Base-by-base conservation (phyloP, 2,888 invertebrate species). In the Cistogaster globosa region DNA sequence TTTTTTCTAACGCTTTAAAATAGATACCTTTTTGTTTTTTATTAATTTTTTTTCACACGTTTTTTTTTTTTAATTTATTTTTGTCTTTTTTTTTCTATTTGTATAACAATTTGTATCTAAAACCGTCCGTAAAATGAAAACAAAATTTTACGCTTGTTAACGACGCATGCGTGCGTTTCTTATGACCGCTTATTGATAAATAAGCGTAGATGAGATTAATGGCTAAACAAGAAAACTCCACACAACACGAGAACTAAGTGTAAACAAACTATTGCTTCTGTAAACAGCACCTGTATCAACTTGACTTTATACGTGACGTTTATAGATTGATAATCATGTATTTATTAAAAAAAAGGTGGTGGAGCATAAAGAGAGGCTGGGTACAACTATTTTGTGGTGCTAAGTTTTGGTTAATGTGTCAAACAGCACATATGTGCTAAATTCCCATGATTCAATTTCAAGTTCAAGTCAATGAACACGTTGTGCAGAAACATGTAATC, bases 151-250 rank as follows among this genome's bases (percentile, higher is more conserved):
- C 42, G 76, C 57, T 71, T 71, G 18, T 55, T 78, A 71, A 69
- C 69, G 22, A 69, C 75, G 78, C 77, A 74, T 75, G 82, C 85
- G 85, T 85, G 78, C 68, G 78, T 78, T 65, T 82, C 57, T 60
- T 65, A n/a, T 53, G 82, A 32, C 78, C 22, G 58, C 69, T 60
- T 36, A 65, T 69, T 65, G 55, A 55, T 74, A 78, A 85, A 82
- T 85, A 55, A 84, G 38, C 55, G 20, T 26, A 53, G 63, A 69
- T 72, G 63, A 75, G 63, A 82, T 78, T 63, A 38, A 42, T 78
- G 60, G 12, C 55, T 63, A 53, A 75, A 60, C 58, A 78, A 38
- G 68, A 74, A 80, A 68, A 42, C 77, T 55, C 57, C 22, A 14
- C 42, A 20, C 36, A 62, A 22, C 48, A 9, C 58, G 16, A 65